Evolutionary conservation across 2,113 vertebrate genomes (phyloP).

Genomic region (Phycodurus eques): DNA sequence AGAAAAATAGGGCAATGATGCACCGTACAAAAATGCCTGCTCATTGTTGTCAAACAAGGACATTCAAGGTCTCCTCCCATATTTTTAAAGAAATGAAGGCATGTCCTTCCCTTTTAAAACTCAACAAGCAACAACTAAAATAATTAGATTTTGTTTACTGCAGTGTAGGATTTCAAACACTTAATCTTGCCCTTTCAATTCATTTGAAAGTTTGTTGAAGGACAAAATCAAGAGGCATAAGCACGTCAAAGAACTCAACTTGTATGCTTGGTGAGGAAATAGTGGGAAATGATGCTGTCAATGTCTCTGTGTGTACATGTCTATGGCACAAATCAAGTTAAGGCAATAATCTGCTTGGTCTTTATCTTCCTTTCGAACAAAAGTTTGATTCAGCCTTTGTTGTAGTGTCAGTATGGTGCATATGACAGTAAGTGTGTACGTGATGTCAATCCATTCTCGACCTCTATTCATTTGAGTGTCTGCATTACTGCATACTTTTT

Average conservation of each 20-base stretch:
- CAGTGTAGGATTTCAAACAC: slow-evolving; percentile 9
- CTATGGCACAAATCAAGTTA: background rate
- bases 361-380: slow-evolving; percentile 17
- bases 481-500: background rate
- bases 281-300: background rate
- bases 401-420: slow-evolving; percentile 25
- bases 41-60: slow-evolving; percentile 20
- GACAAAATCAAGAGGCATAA: slow-evolving; percentile 41
- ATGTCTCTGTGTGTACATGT: background rate
- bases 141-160: slow-evolving; percentile 42
- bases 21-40: background rate
- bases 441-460: slow-evolving; percentile 14
- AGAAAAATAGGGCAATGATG: background rate
- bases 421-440: slow-evolving; percentile 12
- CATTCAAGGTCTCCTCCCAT: slow-evolving; percentile 4
- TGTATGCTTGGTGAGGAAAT: background rate
- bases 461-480: slow-evolving; percentile 8
- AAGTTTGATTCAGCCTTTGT: slow-evolving; percentile 34
- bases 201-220: slow-evolving; percentile 24
- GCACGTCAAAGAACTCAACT: slow-evolving; percentile 7
- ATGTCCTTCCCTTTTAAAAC: background rate
- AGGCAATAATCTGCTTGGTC: slow-evolving; percentile 7
- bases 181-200: slow-evolving; percentile 6
- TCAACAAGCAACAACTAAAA: slow-evolving; percentile 4
- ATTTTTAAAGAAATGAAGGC: slow-evolving; percentile 3